These are phyloP conservation scores for Sarcophaga subvicina DNA, from an alignment of 2,888 invertebrate species.

Conservation along the genomic window DNA sequence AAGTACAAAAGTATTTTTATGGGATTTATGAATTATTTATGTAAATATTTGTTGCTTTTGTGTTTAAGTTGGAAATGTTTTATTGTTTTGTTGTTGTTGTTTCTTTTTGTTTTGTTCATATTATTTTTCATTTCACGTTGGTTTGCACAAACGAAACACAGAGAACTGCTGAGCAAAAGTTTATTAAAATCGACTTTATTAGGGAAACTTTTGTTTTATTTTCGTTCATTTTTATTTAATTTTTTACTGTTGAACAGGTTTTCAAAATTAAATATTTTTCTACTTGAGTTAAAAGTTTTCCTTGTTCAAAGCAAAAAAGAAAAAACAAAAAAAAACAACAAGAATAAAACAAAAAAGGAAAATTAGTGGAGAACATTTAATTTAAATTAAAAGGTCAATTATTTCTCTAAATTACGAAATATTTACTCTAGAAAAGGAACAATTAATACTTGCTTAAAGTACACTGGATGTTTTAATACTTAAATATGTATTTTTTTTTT, in stretches of 20 bases:
- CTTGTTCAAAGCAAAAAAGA: not conserved
- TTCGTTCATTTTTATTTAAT: conserved; percentile 11
- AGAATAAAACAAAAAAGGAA: too few species aligned
- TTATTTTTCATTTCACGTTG: not conserved
- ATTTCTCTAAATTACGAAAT: not conserved
- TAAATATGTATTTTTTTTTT: too few species aligned
- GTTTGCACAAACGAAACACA: not conserved
- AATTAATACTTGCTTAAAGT: not conserved
- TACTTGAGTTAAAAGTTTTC: conserved; percentile 28
- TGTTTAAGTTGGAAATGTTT: conserved; percentile 13
- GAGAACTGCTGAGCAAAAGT: conserved; percentile 24
- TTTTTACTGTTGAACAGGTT: conserved; percentile 43
- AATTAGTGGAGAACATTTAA: not conserved
- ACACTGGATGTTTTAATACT: too few species aligned
- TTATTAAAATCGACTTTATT: conserved; percentile 62
- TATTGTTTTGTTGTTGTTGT: not conserved
- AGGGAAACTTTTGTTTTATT: conserved; percentile 47
- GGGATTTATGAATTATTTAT: conserved; percentile 62
- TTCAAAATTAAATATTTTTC: conserved; percentile 45
- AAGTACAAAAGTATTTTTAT: not conserved
- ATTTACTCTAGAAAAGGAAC: not conserved
- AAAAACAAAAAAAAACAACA: not conserved
- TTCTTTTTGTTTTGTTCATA: not conserved
- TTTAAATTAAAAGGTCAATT: conserved; percentile 23
- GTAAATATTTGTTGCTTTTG: conserved; percentile 43